Evolutionary conservation across 1,140 invertebrate species (phyloP), one percentile per base, ranked within the genome.

Genomic region (Gryllus bimaculatus): DNA sequence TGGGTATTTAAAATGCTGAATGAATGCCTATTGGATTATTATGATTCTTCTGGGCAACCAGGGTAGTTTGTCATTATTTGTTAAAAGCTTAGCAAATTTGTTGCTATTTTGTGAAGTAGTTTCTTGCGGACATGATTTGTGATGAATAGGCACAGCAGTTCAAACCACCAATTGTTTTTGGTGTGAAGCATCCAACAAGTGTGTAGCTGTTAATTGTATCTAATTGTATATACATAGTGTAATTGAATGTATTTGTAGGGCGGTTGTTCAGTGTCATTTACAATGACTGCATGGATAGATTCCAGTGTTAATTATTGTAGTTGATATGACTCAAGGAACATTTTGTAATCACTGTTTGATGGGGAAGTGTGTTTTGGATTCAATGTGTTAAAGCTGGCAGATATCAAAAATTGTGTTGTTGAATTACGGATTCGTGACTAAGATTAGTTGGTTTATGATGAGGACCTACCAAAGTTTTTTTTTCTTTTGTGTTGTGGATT

Each of bases 61-160:
- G 73, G 73, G 78, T 75, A 47, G 47, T 79, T 79, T 79, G 78
- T 20, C n/a, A n/a, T 74, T 48, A 75, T 26, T 66, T 8, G 39
- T 15, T 78, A 76, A 48, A 20, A 20, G 15, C 10, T 77, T 20
- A 54, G 18, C 10, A 48, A 48, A 20, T 21, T n/a, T 49, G 47
- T 8, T 48, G 18, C 7, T 12, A 54, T 77, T 20, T n/a, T 21
- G 75, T 76, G 75, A 8, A 76, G 39, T 47, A 76, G 15, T 77
- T n/a, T 47, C 20, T 20, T n/a, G 48, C 20, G 20, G 12, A 77
- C 8, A 20, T n/a, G 5, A 77, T 77, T 47, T 20, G 76, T 48
- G 47, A 26, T n/a, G 20, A 20, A n/a, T 48, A 77, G 7, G 47
- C 48, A 7, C 47, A 12, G n/a, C 13, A 48, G 21, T 20, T n/a